Evolutionary conservation across 2,113 vertebrate species (phyloP).

Genomic region (Lampris incognitus): DNA sequence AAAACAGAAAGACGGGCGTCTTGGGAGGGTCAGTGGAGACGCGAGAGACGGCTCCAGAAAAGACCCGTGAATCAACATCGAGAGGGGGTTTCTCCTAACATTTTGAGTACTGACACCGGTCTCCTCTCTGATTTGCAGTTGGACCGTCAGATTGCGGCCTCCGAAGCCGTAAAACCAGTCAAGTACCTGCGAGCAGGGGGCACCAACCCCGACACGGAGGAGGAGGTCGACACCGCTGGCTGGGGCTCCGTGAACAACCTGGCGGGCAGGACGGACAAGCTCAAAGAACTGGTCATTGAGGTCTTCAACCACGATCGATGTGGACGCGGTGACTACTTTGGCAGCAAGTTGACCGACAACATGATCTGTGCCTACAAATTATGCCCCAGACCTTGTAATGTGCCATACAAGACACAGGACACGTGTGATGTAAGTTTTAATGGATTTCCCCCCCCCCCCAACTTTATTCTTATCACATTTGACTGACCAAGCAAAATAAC

Average conservation of each 20-base stretch:
- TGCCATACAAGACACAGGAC: constrained; percentile 55
- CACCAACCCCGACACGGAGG: constrained; percentile 23
- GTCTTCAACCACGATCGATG: constrained; percentile 49
- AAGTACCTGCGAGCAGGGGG: constrained; percentile 62
- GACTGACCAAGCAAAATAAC: too few relatives aligned
- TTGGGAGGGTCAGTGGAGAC: too few relatives aligned
- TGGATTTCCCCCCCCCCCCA: not conserved
- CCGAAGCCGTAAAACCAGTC: constrained; percentile 55
- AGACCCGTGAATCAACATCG: too few relatives aligned
- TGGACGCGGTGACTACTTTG: constrained; percentile 74
- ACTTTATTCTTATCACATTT: not conserved
- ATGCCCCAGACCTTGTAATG: constrained; percentile 40
- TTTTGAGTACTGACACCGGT: not conserved
- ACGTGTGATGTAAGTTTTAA: constrained; percentile 77
- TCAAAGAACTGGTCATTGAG: constrained; percentile 70
- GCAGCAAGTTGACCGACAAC: constrained; percentile 75
- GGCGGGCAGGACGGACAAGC: constrained; percentile 71
- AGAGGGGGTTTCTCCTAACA: too few relatives aligned
- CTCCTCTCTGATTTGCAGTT: constrained; percentile 60
- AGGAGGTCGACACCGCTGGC: constrained; percentile 72
- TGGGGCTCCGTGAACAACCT: constrained; percentile 80
- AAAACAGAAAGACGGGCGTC: too few relatives aligned
- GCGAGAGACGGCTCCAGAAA: too few relatives aligned
- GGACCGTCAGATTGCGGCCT: constrained; percentile 59
- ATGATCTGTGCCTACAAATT: constrained; percentile 80